Evolutionary conservation across 1,140 invertebrate genomes (phyloP).

Genomic region (Geopemphigus sp.): DNA sequence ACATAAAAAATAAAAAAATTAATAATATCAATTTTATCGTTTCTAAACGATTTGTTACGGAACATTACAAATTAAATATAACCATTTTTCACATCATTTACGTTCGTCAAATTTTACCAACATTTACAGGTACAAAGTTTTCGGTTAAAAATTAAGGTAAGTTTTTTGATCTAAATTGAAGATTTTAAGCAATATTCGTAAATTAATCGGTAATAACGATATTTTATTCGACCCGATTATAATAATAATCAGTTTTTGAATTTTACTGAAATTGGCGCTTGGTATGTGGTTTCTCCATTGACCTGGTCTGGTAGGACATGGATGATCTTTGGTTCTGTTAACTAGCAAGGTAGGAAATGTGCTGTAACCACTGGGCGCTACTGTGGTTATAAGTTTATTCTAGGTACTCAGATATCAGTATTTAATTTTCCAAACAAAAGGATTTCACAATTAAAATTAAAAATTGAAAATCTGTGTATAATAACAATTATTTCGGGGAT

Average conservation of each 20-base stretch:
- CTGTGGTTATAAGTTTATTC: conserved; percentile 20
- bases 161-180: background rate
- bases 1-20: no score
- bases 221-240: background rate
- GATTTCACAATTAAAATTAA: no score
- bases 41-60: background rate
- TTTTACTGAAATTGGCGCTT: conserved; percentile 32
- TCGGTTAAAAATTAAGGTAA: background rate
- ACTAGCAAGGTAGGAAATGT: conserved; percentile 32
- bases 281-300: conserved; percentile 41
- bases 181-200: background rate
- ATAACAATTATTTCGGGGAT: no score
- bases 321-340: conserved; percentile 44
- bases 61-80: background rate
- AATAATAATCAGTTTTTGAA: conserved; percentile 33
- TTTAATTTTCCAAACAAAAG: background rate
- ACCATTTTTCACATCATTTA: background rate
- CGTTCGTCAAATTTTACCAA: background rate
- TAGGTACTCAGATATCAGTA: conserved; percentile 6
- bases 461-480: no score
- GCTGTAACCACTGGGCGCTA: conserved; percentile 27
- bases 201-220: background rate
- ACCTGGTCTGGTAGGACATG: conserved; percentile 45
- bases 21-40: background rate
- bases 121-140: background rate